Conservation (phyloP, 2,888 invertebrate genomes). For the Cheiracanthium punctorium region DNA sequence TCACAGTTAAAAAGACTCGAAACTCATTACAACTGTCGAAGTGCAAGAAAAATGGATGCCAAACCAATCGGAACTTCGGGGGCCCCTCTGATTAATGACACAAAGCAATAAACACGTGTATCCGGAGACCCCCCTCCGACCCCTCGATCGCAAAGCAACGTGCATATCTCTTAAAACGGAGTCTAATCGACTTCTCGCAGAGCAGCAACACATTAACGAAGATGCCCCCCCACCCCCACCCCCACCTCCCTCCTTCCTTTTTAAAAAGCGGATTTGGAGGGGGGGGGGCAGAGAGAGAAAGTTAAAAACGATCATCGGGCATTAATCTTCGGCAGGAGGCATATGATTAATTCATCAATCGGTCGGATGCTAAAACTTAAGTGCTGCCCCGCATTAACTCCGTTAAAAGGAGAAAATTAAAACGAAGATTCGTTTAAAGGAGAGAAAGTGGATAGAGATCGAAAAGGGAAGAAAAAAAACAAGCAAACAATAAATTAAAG, state of each 20-base stretch:
- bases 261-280: no score
- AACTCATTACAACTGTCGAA: conserved; percentile 15
- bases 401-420: conserved; percentile 46
- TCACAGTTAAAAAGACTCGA: conserved; percentile 10
- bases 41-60: conserved; percentile 7
- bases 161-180: conserved; percentile 15
- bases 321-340: conserved; percentile 47
- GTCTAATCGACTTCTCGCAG: conserved; percentile 36
- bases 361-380: conserved; percentile 50
- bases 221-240: conserved; percentile 32
- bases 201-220: conserved; percentile 49
- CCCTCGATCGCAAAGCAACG: no score
- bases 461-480: no score
- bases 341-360: conserved; percentile 64
- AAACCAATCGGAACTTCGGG: conserved; percentile 6
- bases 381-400: conserved; percentile 53
- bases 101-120: conserved; percentile 56
- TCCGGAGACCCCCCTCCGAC: background rate
- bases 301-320: conserved; percentile 53
- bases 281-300: conserved; percentile 18
- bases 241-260: no score
- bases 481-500: no score
- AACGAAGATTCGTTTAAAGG: conserved; percentile 31
- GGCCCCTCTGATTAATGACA: conserved; percentile 51
- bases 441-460: background rate